Conservation (phyloP, 2,888 invertebrate species). For the Meandrusa payeni region DNA sequence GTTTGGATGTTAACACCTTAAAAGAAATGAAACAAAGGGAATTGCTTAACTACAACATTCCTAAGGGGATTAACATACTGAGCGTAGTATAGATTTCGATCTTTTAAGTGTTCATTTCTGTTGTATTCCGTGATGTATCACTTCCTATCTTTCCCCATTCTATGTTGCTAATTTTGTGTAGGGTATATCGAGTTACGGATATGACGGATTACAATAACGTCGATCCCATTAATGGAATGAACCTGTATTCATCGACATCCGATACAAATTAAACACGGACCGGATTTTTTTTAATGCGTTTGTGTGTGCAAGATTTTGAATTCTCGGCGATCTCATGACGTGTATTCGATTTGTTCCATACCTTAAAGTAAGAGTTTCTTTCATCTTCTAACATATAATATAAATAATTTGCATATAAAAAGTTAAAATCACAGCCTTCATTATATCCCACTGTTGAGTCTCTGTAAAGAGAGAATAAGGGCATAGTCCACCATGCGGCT, state of each 20-base stretch:
- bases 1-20: too few relatives aligned
- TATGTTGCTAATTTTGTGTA: conserved; percentile 60
- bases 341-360: too few relatives aligned
- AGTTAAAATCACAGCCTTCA: too few relatives aligned
- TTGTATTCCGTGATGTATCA: conserved; percentile 43
- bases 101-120: conserved; percentile 7
- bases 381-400: too few relatives aligned
- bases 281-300: background rate
- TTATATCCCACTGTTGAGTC: too few relatives aligned
- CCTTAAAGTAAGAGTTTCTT: too few relatives aligned
- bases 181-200: conserved; percentile 54
- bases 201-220: conserved; percentile 60
- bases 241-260: conserved; percentile 32
- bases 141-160: conserved; percentile 38
- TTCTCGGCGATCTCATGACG: too few relatives aligned
- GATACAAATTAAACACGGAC: conserved; percentile 7
- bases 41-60: conserved; percentile 9
- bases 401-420: too few relatives aligned
- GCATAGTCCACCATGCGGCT: too few relatives aligned
- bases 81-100: conserved; percentile 10
- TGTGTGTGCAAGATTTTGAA: too few relatives aligned
- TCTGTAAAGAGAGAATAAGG: too few relatives aligned
- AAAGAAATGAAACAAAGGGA: too few relatives aligned
- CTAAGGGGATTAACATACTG: conserved; percentile 9
- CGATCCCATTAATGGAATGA: conserved; percentile 53